Conservation (phyloP, 2,888 invertebrate species). For the Doris montereyensis region DNA sequence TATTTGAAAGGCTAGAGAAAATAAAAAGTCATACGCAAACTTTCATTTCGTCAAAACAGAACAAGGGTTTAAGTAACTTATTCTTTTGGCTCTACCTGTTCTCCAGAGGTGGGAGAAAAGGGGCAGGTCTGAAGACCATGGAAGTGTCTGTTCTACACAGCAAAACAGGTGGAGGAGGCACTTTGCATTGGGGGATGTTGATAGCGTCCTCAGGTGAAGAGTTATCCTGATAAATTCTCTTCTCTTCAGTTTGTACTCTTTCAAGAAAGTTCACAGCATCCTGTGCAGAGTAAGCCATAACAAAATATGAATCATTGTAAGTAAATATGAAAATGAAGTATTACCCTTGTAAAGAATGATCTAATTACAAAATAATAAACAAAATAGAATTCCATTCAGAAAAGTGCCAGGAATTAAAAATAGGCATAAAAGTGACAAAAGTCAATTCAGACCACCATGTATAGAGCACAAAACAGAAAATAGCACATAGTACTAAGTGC, state of each 20-base stretch:
- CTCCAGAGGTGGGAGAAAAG: conserved; percentile 64
- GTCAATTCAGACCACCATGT: too few relatives aligned
- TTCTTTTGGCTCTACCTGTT: conserved; percentile 56
- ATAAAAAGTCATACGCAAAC: too few relatives aligned
- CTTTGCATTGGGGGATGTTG: conserved; percentile 44
- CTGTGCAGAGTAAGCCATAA: conserved; percentile 49
- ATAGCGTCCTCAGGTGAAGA: conserved; percentile 40
- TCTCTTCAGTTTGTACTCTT: conserved; percentile 67
- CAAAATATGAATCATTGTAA: too few relatives aligned
- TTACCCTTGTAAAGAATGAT: too few relatives aligned
- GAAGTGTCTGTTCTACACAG: conserved; percentile 68
- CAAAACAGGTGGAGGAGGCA: conserved; percentile 69
- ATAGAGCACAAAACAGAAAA: too few relatives aligned
- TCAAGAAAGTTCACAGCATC: conserved; percentile 62
- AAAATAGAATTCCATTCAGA: background rate
- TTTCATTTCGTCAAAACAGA: too few relatives aligned
- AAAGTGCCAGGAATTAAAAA: too few relatives aligned
- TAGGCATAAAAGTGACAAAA: too few relatives aligned
- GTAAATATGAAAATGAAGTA: too few relatives aligned
- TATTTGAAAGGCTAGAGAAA: too few relatives aligned
- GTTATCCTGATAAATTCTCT: conserved; percentile 65
- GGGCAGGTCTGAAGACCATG: conserved; percentile 69
- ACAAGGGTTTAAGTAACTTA: background rate
- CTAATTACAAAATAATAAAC: background rate
- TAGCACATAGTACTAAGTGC: too few relatives aligned